These are phyloP conservation scores for Mycteria americana DNA, from an alignment of 2,797 vertebrate species.

Conservation along the genomic window DNA sequence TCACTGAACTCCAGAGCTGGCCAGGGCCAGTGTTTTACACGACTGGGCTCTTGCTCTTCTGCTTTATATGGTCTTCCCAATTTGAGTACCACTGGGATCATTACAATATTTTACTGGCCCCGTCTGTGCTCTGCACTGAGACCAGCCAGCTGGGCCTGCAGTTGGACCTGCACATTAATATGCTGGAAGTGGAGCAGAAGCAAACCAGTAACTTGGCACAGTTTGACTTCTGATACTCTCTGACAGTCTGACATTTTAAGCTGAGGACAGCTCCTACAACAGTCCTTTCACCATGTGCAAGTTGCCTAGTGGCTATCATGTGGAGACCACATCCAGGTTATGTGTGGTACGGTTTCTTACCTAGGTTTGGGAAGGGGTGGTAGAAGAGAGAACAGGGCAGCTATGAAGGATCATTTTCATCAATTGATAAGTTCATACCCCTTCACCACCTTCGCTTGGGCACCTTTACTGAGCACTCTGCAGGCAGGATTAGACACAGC, in stretches of 20 bases:
- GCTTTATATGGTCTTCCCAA: background rate
- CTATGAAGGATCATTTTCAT: background rate
- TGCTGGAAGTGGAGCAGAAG: background rate
- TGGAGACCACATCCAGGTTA: background rate
- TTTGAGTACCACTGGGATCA: background rate
- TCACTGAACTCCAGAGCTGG: background rate
- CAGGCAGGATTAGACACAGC: background rate
- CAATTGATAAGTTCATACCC: background rate
- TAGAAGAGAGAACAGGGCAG: background rate
- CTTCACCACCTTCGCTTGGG: background rate
- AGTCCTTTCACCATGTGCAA: background rate
- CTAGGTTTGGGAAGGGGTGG: background rate
- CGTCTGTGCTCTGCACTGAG: background rate
- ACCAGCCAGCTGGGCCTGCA: background rate
- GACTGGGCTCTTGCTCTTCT: background rate
- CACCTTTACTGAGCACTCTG: background rate
- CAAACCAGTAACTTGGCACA: background rate
- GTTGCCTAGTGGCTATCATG: rapidly evolving
- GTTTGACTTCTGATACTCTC: background rate
- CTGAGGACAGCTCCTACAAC: background rate
- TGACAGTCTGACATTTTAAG: background rate
- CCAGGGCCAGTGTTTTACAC: background rate
- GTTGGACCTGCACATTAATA: background rate
- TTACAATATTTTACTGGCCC: background rate
- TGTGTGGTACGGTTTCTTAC: background rate